These are phyloP conservation scores for Anseranas semipalmata DNA, from an alignment of 2,113 vertebrate genomes.

Conservation along the genomic window DNA sequence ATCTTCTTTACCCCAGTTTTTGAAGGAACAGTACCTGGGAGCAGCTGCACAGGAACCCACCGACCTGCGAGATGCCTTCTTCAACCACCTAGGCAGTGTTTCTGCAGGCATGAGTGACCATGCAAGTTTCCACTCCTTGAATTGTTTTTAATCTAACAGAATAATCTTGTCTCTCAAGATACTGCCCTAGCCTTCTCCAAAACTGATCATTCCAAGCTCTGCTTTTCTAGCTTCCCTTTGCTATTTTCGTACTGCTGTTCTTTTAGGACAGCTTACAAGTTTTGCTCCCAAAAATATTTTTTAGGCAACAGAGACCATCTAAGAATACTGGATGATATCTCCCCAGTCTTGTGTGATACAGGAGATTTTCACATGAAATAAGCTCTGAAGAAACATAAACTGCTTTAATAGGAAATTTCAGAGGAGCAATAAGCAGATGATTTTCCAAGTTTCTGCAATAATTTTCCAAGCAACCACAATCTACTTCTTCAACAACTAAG, in stretches of 20 bases:
- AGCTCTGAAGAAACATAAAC: neutral
- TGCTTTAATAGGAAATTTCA: neutral
- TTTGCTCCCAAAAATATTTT: neutral
- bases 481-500: fast-evolving
- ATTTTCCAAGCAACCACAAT: neutral
- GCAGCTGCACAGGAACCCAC: neutral
- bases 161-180: neutral
- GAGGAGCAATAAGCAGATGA: neutral
- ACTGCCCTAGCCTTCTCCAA: neutral
- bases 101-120: neutral
- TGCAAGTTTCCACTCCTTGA: neutral
- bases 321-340: neutral
- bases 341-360: fast-evolving
- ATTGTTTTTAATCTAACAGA: neutral
- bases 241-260: neutral
- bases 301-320: neutral
- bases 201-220: neutral
- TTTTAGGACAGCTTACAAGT: neutral
- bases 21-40: neutral
- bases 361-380: neutral
- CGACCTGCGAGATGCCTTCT: neutral
- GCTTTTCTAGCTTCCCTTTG: neutral
- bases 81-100: neutral
- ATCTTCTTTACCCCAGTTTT: neutral
- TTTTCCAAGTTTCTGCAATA: neutral